Evolutionary conservation across 2,888 invertebrate genomes (phyloP), one percentile per base, ranked within the genome.

Genomic region (Epicampocera succincta): DNA sequence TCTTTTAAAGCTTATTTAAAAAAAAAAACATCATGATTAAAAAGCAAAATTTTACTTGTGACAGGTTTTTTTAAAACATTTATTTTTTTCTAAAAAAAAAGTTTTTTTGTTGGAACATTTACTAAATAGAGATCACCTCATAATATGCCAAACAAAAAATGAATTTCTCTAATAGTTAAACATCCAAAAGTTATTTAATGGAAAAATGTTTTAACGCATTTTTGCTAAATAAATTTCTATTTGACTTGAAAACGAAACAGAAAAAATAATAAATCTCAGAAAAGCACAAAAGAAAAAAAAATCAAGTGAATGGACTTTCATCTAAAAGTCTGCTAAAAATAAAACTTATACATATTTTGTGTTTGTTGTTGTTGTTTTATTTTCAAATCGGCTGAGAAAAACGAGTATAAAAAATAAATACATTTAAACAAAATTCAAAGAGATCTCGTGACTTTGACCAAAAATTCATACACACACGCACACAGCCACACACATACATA

Each of bases 241-340:
- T 76, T 25, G 46, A 38, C 11, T 11, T 33, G 15, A 44, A 66
- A 66, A 52, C 15, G n/a, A 40, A 63, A 66, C 8, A 15, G 15
- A 40, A 15, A 25, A 54, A 33, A 54, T 54, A n/a, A n/a, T 44
- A 44, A 44, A 21, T 42, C 21, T 46, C 13, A 13, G 0, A 56
- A 71, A 33, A 33, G 8, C 8, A 33, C 33, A 33, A 33, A 66
- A 29, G 19, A 48, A 68, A 1, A 6, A 60, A 19, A 25, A n/a
- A 72, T 69, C 46, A 69, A 74, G 40, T 54, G 60, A 82, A 78
- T 78, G 65, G 74, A 78, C 73, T 82, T 78, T 82, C 77, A 58
- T 77, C 65, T 78, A 38, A 72, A 61, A 72, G 40, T 54, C 56
- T 61, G 61, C 54, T 66, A 76, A 71, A 80, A 80, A 75, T 74